These are phyloP conservation scores for Drosophila nr. perissopoda DNA, from an alignment of 2,888 invertebrate genomes.

Conservation along the genomic window DNA sequence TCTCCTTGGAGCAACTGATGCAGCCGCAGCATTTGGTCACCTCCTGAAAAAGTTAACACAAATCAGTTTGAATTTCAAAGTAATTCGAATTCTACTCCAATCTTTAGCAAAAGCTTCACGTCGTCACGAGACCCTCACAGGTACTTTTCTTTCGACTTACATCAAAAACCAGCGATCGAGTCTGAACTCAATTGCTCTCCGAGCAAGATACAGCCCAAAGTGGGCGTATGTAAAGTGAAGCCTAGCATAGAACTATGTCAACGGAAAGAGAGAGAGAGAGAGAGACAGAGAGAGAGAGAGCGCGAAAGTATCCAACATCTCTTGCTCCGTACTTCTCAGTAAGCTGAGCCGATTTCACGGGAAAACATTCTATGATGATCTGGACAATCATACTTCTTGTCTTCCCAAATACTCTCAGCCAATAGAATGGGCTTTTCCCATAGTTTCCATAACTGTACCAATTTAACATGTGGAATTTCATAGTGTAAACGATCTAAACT, in stretches of 20 bases:
- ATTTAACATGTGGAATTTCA: background rate
- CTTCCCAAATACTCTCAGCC: background rate
- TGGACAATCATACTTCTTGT: background rate
- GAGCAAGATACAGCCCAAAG: background rate
- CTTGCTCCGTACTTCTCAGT: background rate
- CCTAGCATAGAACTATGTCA: background rate
- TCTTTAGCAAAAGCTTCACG: background rate
- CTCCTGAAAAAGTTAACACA: conserved; percentile 56
- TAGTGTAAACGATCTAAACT: background rate
- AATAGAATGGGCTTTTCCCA: background rate
- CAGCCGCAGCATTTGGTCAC: conserved; percentile 86
- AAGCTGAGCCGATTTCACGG: background rate
- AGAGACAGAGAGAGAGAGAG: too few species aligned
- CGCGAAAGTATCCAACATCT: background rate
- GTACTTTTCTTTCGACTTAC: background rate
- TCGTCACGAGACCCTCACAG: background rate
- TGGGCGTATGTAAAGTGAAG: background rate
- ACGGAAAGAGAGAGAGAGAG: background rate
- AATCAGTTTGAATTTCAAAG: background rate
- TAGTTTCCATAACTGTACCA: background rate
- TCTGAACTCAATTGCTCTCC: background rate
- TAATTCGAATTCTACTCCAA: background rate
- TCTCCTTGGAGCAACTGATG: conserved; percentile 89
- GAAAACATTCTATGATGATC: background rate
- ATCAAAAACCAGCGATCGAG: background rate